Conservation (phyloP, 2,888 invertebrate genomes). For the Drosophila limbata region DNA sequence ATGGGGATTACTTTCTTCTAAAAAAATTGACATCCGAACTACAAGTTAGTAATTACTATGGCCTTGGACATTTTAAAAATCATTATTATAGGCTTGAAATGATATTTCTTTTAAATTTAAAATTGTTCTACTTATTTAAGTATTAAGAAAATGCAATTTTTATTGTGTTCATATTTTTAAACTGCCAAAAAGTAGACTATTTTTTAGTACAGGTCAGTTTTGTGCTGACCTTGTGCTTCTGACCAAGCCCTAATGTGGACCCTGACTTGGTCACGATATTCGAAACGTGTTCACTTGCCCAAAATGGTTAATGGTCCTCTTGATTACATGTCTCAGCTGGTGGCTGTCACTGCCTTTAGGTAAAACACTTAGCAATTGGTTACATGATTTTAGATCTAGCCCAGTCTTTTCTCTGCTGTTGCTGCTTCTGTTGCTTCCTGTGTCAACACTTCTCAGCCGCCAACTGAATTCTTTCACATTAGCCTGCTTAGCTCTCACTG, state of each 20-base stretch:
- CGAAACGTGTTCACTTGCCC: conserved; percentile 20
- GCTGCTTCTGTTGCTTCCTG: conserved; percentile 17
- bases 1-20: too few species aligned
- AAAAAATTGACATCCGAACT: not conserved
- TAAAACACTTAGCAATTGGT: conserved; percentile 43
- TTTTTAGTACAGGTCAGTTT: conserved; percentile 46
- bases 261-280: conserved; percentile 30
- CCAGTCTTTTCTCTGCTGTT: conserved; percentile 1
- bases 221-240: conserved; percentile 47
- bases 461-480: conserved; percentile 7
- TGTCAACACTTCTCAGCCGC: conserved; percentile 10
- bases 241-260: conserved; percentile 22
- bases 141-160: not conserved
- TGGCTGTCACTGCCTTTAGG: conserved; percentile 19
- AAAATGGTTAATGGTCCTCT: conserved; percentile 41
- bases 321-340: conserved; percentile 53
- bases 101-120: not conserved
- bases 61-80: not conserved
- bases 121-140: not conserved
- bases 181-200: conserved; percentile 9
- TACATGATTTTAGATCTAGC: conserved; percentile 29
- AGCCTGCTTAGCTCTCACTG: conserved; percentile 15
- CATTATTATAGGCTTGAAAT: not conserved
- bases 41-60: not conserved
- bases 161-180: not conserved